Percentiles rank a stretch among this genome's conserved stretches.
Evolutionary conservation across 2,113 vertebrate species (phyloP).

Genomic region (Dendropsophus ebraccatus): DNA sequence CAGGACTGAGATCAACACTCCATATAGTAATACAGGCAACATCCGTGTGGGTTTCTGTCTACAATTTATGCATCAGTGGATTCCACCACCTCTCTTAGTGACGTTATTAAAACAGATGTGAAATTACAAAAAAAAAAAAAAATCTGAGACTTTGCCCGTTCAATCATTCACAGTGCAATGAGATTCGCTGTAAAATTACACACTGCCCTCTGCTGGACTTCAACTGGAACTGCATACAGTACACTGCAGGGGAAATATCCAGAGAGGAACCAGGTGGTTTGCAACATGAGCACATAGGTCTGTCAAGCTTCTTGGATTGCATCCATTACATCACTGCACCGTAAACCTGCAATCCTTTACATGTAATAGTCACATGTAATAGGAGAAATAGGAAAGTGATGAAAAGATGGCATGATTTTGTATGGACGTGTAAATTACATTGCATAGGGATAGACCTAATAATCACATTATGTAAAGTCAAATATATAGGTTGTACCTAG

Average conservation of each 20-base stretch:
- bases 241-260: neutral
- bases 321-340: neutral
- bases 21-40: neutral
- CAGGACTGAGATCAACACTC: neutral
- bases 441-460: neutral
- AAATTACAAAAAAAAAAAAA: neutral
- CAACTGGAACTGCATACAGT: neutral
- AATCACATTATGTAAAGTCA: neutral
- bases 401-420: neutral
- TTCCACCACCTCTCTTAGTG: neutral
- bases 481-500: neutral
- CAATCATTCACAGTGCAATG: no score
- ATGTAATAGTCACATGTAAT: neutral
- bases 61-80: neutral
- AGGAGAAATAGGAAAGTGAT: neutral
- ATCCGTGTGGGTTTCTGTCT: neutral
- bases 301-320: neutral
- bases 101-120: slow-evolving; percentile 8
- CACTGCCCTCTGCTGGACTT: slow-evolving; percentile 18
- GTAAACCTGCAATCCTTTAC: neutral
- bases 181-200: neutral
- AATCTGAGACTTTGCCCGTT: neutral
- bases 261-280: neutral
- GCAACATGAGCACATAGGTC: neutral
- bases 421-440: neutral